phyloP scores from a whole-genome alignment of 2,113 vertebrate genomes.

The Percina caprodes region DNA sequence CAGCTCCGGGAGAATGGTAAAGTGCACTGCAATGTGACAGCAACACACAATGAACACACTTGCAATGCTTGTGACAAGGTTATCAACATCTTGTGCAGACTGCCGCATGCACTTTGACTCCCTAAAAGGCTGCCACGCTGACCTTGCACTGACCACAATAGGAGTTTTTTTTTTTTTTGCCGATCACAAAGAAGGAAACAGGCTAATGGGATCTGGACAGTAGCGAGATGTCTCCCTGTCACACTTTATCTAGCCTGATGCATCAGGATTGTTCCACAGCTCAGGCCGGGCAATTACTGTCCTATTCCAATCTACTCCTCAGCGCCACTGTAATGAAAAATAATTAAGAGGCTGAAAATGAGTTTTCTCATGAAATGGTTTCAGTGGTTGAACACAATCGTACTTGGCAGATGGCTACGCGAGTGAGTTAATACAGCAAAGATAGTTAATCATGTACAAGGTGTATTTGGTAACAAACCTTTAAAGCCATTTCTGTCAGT shows the following conservation, averaged over 20 bases:
- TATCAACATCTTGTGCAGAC: slow-evolving; percentile 84
- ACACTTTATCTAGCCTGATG: slow-evolving; percentile 98
- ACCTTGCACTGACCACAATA: slow-evolving; percentile 93
- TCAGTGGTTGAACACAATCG: slow-evolving; percentile 95
- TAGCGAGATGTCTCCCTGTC: slow-evolving; percentile 96
- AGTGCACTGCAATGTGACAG: slow-evolving; percentile 66
- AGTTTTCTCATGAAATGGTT: slow-evolving; percentile 99
- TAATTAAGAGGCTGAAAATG: slow-evolving; percentile 99
- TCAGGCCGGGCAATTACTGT: slow-evolving; percentile 96
- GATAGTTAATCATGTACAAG: slow-evolving; percentile 95
- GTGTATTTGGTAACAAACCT: slow-evolving; percentile 89
- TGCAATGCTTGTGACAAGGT: slow-evolving; percentile 79
- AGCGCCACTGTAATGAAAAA: slow-evolving; percentile 98
- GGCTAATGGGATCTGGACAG: slow-evolving; percentile 93
- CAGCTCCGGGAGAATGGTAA: slow-evolving; percentile 53
- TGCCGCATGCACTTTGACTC: slow-evolving; percentile 84
- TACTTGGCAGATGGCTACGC: slow-evolving; percentile 93
- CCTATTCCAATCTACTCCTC: slow-evolving; percentile 98
- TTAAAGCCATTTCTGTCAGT: slow-evolving; percentile 85
- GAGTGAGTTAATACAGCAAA: slow-evolving; percentile 94
- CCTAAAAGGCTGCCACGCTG: slow-evolving; percentile 86
- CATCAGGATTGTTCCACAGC: slow-evolving; percentile 91
- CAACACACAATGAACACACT: slow-evolving; percentile 64
- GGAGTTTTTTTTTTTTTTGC: slow-evolving; percentile 87
- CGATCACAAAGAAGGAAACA: slow-evolving; percentile 93